phyloP scores from a whole-genome alignment of 92 coral and sea anemone genomes.

The Paramuricea clavata region DNA sequence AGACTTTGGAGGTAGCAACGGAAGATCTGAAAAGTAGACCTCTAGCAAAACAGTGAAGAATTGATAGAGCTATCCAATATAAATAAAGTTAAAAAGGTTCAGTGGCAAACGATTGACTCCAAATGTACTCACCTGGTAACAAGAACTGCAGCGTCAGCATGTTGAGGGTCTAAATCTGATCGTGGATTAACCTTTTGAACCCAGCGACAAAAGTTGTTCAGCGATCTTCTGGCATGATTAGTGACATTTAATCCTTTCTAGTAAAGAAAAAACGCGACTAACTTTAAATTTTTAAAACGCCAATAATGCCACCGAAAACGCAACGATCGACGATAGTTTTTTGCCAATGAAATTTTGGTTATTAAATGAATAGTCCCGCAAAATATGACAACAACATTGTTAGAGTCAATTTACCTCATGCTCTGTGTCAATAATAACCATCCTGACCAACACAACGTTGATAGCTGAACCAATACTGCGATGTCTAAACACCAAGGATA shows the following conservation, averaged over 20 bases:
- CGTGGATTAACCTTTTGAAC: slow-evolving; percentile 79
- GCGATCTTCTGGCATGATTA: slow-evolving; percentile 90
- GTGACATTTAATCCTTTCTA: slow-evolving; percentile 80
- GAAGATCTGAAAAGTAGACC: too few relatives aligned
- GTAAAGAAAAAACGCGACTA: neutral
- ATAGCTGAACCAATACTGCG: slow-evolving; percentile 96
- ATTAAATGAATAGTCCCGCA: too few relatives aligned
- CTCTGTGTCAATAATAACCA: slow-evolving; percentile 80
- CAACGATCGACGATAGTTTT: too few relatives aligned
- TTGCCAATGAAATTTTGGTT: too few relatives aligned
- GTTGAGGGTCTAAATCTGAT: slow-evolving; percentile 89
- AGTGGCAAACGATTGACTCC: neutral
- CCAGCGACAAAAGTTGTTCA: slow-evolving; percentile 88
- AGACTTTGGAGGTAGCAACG: too few relatives aligned
- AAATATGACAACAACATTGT: neutral
- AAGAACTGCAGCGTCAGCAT: slow-evolving; percentile 89
- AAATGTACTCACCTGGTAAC: slow-evolving; percentile 79
- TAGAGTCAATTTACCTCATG: slow-evolving; percentile 71
- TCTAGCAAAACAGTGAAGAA: neutral
- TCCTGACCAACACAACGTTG: slow-evolving; percentile 85
- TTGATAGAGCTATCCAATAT: neutral
- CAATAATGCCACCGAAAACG: too few relatives aligned
- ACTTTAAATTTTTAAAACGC: neutral
- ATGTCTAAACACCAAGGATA: slow-evolving; percentile 83
- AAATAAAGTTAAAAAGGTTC: too few relatives aligned